Base-by-base conservation (phyloP, 2,113 vertebrate genomes). In the Poeciliopsis occidentalis region DNA sequence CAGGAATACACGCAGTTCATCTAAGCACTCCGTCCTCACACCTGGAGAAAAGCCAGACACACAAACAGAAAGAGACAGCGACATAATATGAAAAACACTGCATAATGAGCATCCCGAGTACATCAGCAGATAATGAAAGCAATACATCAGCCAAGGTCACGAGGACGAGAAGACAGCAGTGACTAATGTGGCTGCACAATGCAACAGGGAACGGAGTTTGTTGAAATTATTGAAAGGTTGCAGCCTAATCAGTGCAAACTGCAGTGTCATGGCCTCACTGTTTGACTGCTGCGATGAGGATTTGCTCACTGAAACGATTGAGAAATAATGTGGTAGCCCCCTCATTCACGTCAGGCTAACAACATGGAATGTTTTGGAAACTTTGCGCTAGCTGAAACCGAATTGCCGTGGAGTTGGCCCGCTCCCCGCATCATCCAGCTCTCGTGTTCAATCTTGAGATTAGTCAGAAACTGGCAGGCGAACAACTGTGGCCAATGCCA, bases 1-100 rank as follows among this genome's bases (percentile, higher is more conserved):
- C 26, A 98, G 91, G 67, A 97, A 97, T 12, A 97, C 34, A 0
- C 31, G 85, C 0, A 95, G 74, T 30, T 83, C 73, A 32, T 85
- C 92, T 63, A 82, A 65, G 44, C 66, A 73, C 64, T 85, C 69
- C 0, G 76, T 57, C 13, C 79, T 80, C 64, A 96, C 89, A 80
- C 44, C 95, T 97, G 92, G 4, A 92, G 91, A 71, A 60, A 67
- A 57, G 78, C 83, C 85, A 91, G 72, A 81, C 75, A 72, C 76
- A 81, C 26, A 88, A 69, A 73, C 73, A 79, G 19, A 86, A 67
- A 88, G 51, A 80, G 82, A 89, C 76, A 87, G 79, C 15, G 7
- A 32, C 67, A 88, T 83, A 85, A 85, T 86, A 91, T 88, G 85
- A 57, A 87, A 88, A 91, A 90, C 86, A 81, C 82, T 75, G 88